Evolutionary conservation across 1,140 invertebrate species (phyloP).

Genomic region (Neotoxoptera formosana): DNA sequence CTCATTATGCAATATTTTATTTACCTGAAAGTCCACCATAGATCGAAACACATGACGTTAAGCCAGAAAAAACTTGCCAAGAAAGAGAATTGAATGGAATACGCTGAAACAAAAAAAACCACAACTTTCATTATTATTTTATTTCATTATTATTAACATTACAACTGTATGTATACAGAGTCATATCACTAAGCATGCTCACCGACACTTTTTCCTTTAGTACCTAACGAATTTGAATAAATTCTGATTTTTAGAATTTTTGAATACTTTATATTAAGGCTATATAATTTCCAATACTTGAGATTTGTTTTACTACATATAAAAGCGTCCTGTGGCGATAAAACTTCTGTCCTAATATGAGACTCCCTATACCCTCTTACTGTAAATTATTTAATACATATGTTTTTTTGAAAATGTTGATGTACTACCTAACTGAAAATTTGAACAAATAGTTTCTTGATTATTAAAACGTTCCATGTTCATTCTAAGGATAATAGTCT

Average conservation of each 20-base stretch:
- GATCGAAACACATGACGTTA: conserved; percentile 88
- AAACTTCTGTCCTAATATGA: not conserved
- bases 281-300: not conserved
- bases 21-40: conserved; percentile 87
- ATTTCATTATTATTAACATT: too few relatives aligned
- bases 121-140: not conserved
- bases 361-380: too few relatives aligned
- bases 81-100: conserved; percentile 83
- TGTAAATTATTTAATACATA: too few relatives aligned
- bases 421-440: too few relatives aligned
- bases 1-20: conserved; percentile 59
- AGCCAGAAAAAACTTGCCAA: conserved; percentile 90
- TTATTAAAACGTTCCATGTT: too few relatives aligned
- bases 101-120: conserved; percentile 68
- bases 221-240: not conserved
- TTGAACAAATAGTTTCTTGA: too few relatives aligned
- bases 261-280: not conserved
- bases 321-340: not conserved
- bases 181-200: not conserved
- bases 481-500: too few relatives aligned
- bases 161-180: not conserved
- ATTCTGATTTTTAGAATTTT: not conserved
- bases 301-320: not conserved
- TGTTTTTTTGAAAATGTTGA: too few relatives aligned
- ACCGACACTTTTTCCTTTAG: not conserved